Percentiles rank a stretch among this genome's conserved stretches.
Evolutionary conservation across 2,888 invertebrate species (phyloP).

Genomic region (Lacanobia oleracea): DNA sequence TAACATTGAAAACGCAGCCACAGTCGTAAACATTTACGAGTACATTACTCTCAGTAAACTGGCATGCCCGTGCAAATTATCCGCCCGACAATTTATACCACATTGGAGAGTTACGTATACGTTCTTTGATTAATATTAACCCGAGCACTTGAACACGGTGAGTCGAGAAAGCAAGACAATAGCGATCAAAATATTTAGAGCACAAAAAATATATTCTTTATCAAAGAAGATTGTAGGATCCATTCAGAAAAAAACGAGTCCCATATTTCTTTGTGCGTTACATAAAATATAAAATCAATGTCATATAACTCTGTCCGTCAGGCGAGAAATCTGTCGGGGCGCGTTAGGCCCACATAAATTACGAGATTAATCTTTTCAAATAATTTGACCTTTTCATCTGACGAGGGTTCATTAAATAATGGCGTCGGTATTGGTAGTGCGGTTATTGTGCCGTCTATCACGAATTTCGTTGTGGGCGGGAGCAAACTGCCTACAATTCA

Average conservation of each 20-base stretch:
- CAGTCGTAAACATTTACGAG: slow-evolving; percentile 89
- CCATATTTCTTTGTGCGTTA: slow-evolving; percentile 71
- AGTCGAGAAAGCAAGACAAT: slow-evolving; percentile 59
- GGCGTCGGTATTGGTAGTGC: slow-evolving; percentile 86
- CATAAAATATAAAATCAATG: slow-evolving; percentile 81
- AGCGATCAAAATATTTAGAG: slow-evolving; percentile 72
- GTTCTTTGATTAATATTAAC: slow-evolving; percentile 67
- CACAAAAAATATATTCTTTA: slow-evolving; percentile 47
- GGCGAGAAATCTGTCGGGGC: slow-evolving; percentile 84
- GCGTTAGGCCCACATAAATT: slow-evolving; percentile 88
- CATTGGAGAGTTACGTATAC: slow-evolving; percentile 67
- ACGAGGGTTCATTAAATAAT: slow-evolving; percentile 91
- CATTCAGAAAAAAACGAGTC: slow-evolving; percentile 47
- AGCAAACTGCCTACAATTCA: slow-evolving; percentile 73
- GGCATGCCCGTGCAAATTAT: slow-evolving; percentile 82
- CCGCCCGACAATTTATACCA: slow-evolving; percentile 73
- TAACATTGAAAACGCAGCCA: slow-evolving; percentile 82
- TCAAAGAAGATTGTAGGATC: slow-evolving; percentile 36
- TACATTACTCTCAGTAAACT: slow-evolving; percentile 86
- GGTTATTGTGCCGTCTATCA: slow-evolving; percentile 90
- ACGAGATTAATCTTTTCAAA: slow-evolving; percentile 90
- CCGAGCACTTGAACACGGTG: slow-evolving; percentile 36
- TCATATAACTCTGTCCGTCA: slow-evolving; percentile 81
- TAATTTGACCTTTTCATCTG: slow-evolving; percentile 90
- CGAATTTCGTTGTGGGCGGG: slow-evolving; percentile 85